A percentile compares a stretch with the other conserved stretches of the same genome.
These are phyloP conservation scores for Apomyelois bistriatella DNA, from an alignment of 2,888 invertebrate species.

Conservation along the genomic window DNA sequence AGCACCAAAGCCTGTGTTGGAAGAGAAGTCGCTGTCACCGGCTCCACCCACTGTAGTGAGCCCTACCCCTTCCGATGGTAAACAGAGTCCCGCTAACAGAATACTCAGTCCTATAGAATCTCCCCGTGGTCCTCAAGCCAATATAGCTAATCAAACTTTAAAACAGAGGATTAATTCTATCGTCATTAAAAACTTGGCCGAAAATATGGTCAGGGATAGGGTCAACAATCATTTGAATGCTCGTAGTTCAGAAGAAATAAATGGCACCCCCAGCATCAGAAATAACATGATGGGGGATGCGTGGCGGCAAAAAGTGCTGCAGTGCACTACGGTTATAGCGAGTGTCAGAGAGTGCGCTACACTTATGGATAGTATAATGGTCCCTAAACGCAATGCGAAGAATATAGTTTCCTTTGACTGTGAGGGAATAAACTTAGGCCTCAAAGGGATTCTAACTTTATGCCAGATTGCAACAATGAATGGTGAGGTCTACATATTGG, in stretches of 20 bases:
- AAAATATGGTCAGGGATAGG: conserved; percentile 84
- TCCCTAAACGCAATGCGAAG: conserved; percentile 73
- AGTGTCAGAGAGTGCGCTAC: conserved; percentile 88
- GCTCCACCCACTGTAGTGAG: conserved; percentile 58
- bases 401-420: conserved; percentile 92
- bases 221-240: conserved; percentile 72
- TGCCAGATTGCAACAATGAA: conserved; percentile 91
- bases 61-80: conserved; percentile 71
- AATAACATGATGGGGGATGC: conserved; percentile 82
- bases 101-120: conserved; percentile 76
- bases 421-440: conserved; percentile 95
- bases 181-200: conserved; percentile 93
- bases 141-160: conserved; percentile 86
- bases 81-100: conserved; percentile 66
- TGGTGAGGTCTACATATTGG: conserved; percentile 92
- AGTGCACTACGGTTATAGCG: conserved; percentile 90
- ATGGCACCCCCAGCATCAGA: conserved; percentile 62
- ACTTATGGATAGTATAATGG: conserved; percentile 86
- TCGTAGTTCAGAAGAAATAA: conserved; percentile 62
- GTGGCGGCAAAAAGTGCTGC: conserved; percentile 90
- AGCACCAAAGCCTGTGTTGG: conserved; percentile 68
- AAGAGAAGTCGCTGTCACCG: conserved; percentile 59
- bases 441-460: conserved; percentile 92
- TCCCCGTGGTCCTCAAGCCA: conserved; percentile 68
- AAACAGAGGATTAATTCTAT: conserved; percentile 94